Conservation (phyloP, 2,113 vertebrate genomes). For the Microtus pennsylvanicus region DNA sequence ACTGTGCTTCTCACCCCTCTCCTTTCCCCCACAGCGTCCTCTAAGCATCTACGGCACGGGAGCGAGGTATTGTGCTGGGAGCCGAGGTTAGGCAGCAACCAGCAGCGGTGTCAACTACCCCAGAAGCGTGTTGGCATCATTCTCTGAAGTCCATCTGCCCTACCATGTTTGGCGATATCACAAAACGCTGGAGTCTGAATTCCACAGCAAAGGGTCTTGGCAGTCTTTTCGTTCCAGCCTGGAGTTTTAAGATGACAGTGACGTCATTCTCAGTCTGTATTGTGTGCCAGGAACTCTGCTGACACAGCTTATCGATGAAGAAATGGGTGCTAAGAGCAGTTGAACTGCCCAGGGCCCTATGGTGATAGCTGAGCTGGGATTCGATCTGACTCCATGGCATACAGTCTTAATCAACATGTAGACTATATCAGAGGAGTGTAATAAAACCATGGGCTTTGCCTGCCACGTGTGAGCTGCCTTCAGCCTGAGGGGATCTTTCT, state of each 20-base stretch:
- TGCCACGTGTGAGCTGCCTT: background rate
- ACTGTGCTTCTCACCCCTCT: background rate
- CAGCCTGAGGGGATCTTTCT: background rate
- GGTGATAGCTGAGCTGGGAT: background rate
- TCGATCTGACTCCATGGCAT: background rate
- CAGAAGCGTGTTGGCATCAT: background rate
- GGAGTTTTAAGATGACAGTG: background rate
- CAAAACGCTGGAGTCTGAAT: background rate
- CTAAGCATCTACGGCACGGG: background rate
- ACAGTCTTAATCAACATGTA: background rate
- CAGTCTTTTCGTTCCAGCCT: background rate
- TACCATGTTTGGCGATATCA: background rate
- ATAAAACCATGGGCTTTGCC: background rate
- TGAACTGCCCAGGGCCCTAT: background rate
- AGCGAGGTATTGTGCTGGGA: background rate
- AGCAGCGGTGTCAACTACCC: background rate
- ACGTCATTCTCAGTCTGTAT: background rate
- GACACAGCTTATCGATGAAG: background rate
- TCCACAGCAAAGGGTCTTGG: background rate
- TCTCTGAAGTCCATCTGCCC: background rate
- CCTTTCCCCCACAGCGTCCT: slow-evolving; percentile 26
- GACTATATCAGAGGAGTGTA: background rate
- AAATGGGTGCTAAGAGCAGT: background rate
- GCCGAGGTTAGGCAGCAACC: background rate
- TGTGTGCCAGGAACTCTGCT: background rate